Evolutionary conservation across 2,888 invertebrate species (phyloP), one percentile per base, ranked within the genome.

Genomic region (Temnothorax unifasciatus): DNA sequence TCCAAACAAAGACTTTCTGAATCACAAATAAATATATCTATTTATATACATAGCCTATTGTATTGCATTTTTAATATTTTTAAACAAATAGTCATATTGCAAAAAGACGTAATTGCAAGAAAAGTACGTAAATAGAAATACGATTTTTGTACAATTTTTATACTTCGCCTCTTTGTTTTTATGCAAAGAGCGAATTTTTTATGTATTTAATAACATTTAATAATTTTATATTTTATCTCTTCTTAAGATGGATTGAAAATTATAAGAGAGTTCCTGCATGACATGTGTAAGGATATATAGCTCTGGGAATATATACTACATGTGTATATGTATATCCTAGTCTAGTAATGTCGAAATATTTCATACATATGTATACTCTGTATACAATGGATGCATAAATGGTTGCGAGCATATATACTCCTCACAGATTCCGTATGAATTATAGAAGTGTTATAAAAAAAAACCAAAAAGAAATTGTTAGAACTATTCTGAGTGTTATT

Each of bases 401-500:
- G 25, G 2, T 75, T 63, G 21, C 13, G 21, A 68, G 54, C 3
- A 29, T 52, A 66, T 54, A 66, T 41, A 34, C 25, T 9, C 38
- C 2, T 21, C 21, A 15, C 54, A 71, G 34, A 73, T 15, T 18
- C 38, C 68, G 61, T 41, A 41, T 41, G 9, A 41, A 81, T 85
- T 81, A 79, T 84, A 85, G 68, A 83, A 84, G 44, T 75, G 74
- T 84, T 83, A 81, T 59, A 57, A 84, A 85, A 84, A 85, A 77
- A 86, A 73, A 77, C 86, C 47, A 47, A 47, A 86, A 85, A 85
- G 86, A 82, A 82, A 84, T 73, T 85, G 73, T 86, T 84, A 77
- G 41, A 85, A 77, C 59, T 41, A 73, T 77, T 77, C 38, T 64
- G 54, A 57, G 61, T 54, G 34, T 84, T 76, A 29, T 6, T 69